These are phyloP conservation scores for Aphaenogaster ashmeadi DNA, from an alignment of 1,140 invertebrate species.

Conservation along the genomic window DNA sequence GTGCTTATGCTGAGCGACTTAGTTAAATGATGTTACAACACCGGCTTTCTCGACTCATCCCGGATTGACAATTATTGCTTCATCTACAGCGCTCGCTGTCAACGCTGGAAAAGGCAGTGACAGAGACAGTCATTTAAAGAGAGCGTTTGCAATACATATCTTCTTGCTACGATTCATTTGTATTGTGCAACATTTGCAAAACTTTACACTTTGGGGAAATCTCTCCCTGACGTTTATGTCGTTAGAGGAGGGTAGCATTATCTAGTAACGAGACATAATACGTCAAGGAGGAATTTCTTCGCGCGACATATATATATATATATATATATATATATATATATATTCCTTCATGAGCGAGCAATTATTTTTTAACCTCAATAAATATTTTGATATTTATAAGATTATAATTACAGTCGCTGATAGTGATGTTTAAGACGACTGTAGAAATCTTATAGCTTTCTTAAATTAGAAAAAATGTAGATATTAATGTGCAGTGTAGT, in stretches of 20 bases:
- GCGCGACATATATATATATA: not conserved
- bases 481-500: not conserved
- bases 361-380: not conserved
- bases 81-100: not conserved
- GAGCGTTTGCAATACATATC: not conserved
- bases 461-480: not conserved
- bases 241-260: not conserved
- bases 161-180: conserved; percentile 10
- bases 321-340: not conserved
- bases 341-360: not conserved
- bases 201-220: conserved; percentile 1
- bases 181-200: not conserved
- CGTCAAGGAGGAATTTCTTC: not conserved
- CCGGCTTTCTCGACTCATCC: not conserved
- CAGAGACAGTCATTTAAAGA: not conserved
- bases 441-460: not conserved
- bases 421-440: not conserved
- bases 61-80: conserved; percentile 15
- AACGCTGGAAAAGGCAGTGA: not conserved
- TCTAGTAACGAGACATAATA: conserved; percentile 28
- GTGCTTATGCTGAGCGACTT: not conserved
- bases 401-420: not conserved
- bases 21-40: conserved; percentile 26
- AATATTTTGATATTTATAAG: not conserved
- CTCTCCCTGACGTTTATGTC: not conserved